phyloP scores from a whole-genome alignment of 30 jellyfish, hydroid and myxozoan genomes.

The Hydractinia echinata region DNA sequence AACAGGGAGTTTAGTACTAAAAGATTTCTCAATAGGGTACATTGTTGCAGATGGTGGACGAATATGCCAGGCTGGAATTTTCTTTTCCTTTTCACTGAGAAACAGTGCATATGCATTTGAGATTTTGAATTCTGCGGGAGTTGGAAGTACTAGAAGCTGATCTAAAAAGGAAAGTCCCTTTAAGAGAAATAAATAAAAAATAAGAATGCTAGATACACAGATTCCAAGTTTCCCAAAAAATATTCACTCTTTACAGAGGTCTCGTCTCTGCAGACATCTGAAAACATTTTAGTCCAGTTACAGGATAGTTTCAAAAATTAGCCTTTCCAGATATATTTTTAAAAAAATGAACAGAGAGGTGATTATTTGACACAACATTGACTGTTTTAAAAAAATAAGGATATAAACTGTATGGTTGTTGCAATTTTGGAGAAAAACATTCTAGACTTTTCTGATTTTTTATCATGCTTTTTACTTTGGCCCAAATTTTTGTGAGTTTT shows the following conservation, averaged over 20 bases:
- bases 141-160: not conserved
- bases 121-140: not conserved
- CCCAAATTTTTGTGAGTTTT: too few relatives aligned
- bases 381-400: too few relatives aligned
- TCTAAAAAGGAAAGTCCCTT: not conserved
- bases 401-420: not conserved
- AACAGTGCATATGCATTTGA: slow-evolving; percentile 11
- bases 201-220: too few relatives aligned
- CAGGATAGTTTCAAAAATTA: too few relatives aligned
- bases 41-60: slow-evolving; percentile 3
- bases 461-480: not conserved
- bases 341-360: too few relatives aligned
- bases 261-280: too few relatives aligned
- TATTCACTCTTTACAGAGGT: too few relatives aligned
- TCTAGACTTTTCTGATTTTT: not conserved
- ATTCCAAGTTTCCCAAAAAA: too few relatives aligned
- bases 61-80: not conserved
- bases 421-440: not conserved
- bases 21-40: slow-evolving; percentile 8
- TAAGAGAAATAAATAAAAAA: too few relatives aligned
- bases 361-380: too few relatives aligned
- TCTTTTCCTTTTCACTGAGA: not conserved
- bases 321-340: too few relatives aligned
- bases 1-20: not conserved
- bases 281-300: too few relatives aligned